phyloP scores from a whole-genome alignment of 1,140 invertebrate genomes.

The Bombus confusus region DNA sequence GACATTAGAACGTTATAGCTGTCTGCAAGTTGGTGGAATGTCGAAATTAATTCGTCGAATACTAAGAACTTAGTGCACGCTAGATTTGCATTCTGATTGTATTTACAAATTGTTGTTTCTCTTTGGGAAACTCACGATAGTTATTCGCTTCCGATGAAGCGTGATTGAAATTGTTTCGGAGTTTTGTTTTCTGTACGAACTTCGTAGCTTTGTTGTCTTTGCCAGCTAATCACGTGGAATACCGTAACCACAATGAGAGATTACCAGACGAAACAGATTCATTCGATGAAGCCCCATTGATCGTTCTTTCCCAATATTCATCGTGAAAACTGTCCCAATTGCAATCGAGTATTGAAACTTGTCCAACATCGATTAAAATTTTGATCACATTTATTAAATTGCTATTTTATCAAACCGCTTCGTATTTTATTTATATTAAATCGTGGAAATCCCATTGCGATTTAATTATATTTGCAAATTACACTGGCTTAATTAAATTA shows the following conservation, averaged over 20 bases:
- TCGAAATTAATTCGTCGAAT: background rate
- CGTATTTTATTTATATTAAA: too few species aligned
- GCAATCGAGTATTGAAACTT: background rate
- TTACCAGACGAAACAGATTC: background rate
- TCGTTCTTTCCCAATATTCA: too few species aligned
- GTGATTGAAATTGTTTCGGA: conserved; percentile 18
- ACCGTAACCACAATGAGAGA: background rate
- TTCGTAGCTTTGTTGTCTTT: background rate
- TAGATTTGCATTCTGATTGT: background rate
- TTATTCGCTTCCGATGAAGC: background rate
- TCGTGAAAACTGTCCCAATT: background rate
- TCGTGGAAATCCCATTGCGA: too few species aligned
- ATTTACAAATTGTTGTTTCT: background rate
- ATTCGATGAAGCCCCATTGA: background rate
- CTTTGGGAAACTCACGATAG: background rate
- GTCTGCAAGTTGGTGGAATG: background rate
- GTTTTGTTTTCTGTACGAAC: background rate
- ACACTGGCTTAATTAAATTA: too few species aligned
- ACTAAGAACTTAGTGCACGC: background rate
- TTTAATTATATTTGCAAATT: too few species aligned
- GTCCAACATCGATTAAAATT: background rate
- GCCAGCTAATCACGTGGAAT: too few species aligned
- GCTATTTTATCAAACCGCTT: too few species aligned
- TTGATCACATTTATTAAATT: too few species aligned
- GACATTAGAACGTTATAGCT: background rate